A percentile compares a stretch with the other conserved stretches of the same genome.
These are phyloP conservation scores for Taeniopygia guttata DNA, from an alignment of 2,797 vertebrate species.

Conservation along the genomic window DNA sequence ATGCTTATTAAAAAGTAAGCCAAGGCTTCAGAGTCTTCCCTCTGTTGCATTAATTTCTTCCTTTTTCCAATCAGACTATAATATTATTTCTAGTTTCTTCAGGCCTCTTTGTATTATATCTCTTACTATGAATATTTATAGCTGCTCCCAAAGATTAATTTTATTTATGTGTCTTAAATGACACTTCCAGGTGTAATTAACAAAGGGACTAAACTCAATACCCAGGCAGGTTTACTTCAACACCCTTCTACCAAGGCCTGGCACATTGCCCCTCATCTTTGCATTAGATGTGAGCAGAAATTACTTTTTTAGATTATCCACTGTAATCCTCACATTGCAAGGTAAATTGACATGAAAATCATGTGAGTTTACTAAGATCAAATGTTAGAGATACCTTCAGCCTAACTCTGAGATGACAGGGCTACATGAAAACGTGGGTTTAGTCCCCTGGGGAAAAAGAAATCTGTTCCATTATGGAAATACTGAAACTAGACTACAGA, in stretches of 20 bases:
- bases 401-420: background rate
- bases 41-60: background rate
- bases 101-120: background rate
- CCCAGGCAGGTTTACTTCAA: background rate
- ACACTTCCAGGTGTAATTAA: background rate
- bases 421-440: background rate
- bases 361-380: background rate
- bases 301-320: background rate
- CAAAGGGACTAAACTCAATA: background rate
- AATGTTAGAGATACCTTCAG: background rate
- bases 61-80: background rate
- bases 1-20: slow-evolving; percentile 23
- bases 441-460: background rate
- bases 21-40: background rate
- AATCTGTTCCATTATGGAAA: background rate
- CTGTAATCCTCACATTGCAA: background rate
- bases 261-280: background rate
- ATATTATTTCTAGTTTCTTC: background rate
- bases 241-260: background rate
- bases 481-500: background rate
- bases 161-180: background rate
- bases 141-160: background rate
- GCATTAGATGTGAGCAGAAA: background rate
- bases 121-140: slow-evolving; percentile 8
- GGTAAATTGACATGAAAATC: background rate